Base-by-base conservation (phyloP, 2,797 vertebrate species). In the Taenioides sp. region DNA sequence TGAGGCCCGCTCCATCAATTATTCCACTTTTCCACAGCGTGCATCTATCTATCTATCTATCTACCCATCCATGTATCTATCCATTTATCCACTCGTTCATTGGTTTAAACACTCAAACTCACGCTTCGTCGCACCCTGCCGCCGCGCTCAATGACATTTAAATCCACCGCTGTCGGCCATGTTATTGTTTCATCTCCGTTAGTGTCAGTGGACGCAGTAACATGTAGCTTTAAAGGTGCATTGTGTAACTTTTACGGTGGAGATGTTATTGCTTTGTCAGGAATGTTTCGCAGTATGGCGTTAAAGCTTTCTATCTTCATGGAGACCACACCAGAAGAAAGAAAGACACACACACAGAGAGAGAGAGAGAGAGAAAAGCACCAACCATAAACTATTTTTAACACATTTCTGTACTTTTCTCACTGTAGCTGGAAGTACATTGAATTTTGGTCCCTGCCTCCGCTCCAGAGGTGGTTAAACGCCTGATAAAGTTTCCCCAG, bases 1-100 rank as follows among this genome's bases (percentile, higher is more conserved):
- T 59, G 65, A 83, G 77, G 71, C 80, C 65, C 72, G 65, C 59
- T 61, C 40, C 85, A 86, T 88, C 73, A 90, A 83, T 85, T 86
- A 88, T 87, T 91, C 80, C 75, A 43, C 71, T 88, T 10, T 37
- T 10, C 34, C 31, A 7, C 31, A 76, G 63, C 71, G 62, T 73
- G 75, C 67, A 73, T 14, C 58, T 59, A 79, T 66, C 79, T 61
- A 67, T 27, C 25, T 27, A 27, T 14, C 58, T 59, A 79, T 66
- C 79, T 61, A 67, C 2, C 25, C 2, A 27, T 31, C 28, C 5
- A 31, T 31, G 3, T 31, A 31, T 31, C 28, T 4, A 31, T 31
- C 5, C 28, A 4, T 2, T 3, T 31, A 31, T 34, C 5, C 31
- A 2, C 67, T 47, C 66, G 60, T 76, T 66, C 57, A 10, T 11